A percentile compares a stretch with the other conserved stretches of the same genome.
Conservation (phyloP, 2,113 vertebrate genomes). For the Ameiurus melas region DNA sequence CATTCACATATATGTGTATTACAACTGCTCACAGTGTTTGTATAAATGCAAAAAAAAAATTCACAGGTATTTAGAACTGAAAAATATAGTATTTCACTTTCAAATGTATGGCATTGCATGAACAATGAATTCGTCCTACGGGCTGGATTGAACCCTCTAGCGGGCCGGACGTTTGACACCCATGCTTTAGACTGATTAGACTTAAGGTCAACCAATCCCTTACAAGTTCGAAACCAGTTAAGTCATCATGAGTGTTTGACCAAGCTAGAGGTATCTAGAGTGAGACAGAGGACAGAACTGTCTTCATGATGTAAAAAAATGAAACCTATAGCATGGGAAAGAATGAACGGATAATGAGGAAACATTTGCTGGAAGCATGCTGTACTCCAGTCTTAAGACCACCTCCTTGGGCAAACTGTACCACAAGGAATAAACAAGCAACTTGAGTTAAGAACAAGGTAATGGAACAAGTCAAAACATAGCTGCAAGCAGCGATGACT, state of each 20-base stretch:
- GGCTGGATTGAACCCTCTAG: no score
- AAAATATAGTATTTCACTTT: no score
- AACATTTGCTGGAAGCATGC: not conserved
- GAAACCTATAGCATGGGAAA: not conserved
- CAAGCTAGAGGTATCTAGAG: not conserved
- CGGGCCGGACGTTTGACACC: no score
- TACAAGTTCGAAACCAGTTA: slow-evolving; percentile 44
- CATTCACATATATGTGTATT: no score
- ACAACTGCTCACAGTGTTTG: no score
- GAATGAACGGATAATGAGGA: slow-evolving; percentile 9
- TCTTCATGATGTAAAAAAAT: slow-evolving; percentile 11
- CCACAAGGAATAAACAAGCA: slow-evolving; percentile 57
- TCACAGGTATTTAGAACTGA: no score
- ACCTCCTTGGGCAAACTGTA: slow-evolving; percentile 55
- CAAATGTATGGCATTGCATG: no score
- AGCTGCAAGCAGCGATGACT: no score
- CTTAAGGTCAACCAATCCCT: slow-evolving; percentile 29
- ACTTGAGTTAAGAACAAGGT: slow-evolving; percentile 47
- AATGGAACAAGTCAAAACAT: slow-evolving; percentile 62
- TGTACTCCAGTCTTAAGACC: slow-evolving; percentile 44
- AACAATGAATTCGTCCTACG: no score
- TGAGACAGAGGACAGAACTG: not conserved
- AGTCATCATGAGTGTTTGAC: slow-evolving; percentile 34
- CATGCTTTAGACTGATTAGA: slow-evolving; percentile 13
- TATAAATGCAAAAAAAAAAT: no score